Conservation (phyloP, 1,140 invertebrate species). For the Eciton burchellii region DNA sequence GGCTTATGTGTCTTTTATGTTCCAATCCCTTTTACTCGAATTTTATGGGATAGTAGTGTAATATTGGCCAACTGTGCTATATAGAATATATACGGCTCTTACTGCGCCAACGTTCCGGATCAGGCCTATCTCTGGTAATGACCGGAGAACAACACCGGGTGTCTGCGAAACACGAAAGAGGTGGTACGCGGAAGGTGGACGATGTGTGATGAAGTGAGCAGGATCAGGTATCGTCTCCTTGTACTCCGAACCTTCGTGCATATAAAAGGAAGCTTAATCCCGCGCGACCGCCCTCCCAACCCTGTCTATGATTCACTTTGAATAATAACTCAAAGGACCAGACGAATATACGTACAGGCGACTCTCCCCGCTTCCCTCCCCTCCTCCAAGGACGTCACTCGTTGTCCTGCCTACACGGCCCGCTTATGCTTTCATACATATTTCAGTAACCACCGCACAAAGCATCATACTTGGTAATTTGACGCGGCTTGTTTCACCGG, state of each 20-base stretch:
- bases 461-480: constrained; percentile 81
- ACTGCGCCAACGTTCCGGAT: constrained; percentile 23
- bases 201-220: constrained; percentile 61
- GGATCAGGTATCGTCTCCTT: constrained; percentile 66
- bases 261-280: constrained; percentile 81
- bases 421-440: constrained; percentile 82
- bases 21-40: not conserved
- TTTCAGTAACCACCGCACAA: constrained; percentile 74
- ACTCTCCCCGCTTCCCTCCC: not conserved
- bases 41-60: constrained; percentile 1
- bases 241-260: constrained; percentile 73
- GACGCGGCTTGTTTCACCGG: constrained; percentile 59
- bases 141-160: constrained; percentile 45
- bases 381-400: constrained; percentile 57
- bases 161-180: constrained; percentile 69
- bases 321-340: constrained; percentile 83
- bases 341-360: constrained; percentile 54
- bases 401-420: constrained; percentile 68
- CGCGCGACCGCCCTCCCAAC: constrained; percentile 36
- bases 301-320: constrained; percentile 82
- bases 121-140: constrained; percentile 38
- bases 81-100: not conserved
- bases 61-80: constrained; percentile 1
- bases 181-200: constrained; percentile 56
- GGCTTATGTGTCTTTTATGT: not conserved